Evolutionary conservation across 1,140 invertebrate genomes (phyloP).

Genomic region (Cydia amplana): DNA sequence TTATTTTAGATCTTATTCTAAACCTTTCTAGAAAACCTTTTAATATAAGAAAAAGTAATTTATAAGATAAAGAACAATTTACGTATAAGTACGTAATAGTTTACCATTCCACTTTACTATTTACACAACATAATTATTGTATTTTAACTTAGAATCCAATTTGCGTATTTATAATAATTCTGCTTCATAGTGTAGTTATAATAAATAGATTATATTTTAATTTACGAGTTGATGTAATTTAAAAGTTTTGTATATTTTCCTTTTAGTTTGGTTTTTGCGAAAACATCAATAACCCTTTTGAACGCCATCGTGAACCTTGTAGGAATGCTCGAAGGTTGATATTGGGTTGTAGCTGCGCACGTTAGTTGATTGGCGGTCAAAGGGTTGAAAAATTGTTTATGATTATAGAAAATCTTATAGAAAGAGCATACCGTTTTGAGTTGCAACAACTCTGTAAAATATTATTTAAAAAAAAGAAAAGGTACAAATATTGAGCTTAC

Average conservation of each 20-base stretch:
- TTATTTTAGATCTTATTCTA: neutral
- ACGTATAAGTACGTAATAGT: neutral
- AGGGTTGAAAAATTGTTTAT: neutral
- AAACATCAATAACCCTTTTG: too few relatives aligned
- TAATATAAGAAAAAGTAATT: neutral
- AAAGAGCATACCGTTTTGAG: neutral
- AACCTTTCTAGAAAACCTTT: neutral
- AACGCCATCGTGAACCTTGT: too few relatives aligned
- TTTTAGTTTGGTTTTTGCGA: too few relatives aligned
- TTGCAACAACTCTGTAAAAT: too few relatives aligned
- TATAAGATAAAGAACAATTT: constrained; percentile 12
- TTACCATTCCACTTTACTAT: constrained; percentile 25
- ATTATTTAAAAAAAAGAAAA: neutral
- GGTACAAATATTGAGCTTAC: constrained; percentile 11
- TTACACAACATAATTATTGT: neutral
- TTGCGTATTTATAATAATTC: neutral
- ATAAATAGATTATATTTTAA: neutral
- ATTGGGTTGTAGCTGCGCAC: too few relatives aligned
- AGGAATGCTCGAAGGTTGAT: too few relatives aligned
- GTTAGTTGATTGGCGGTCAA: neutral
- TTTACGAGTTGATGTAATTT: neutral
- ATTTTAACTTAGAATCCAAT: neutral
- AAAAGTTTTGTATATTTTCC: too few relatives aligned
- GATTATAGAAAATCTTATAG: neutral
- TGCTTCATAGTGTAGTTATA: neutral